A percentile compares a stretch with the other conserved stretches of the same genome.
Conservation (phyloP, 1,140 invertebrate species). For the Drosophila novamexicana region DNA sequence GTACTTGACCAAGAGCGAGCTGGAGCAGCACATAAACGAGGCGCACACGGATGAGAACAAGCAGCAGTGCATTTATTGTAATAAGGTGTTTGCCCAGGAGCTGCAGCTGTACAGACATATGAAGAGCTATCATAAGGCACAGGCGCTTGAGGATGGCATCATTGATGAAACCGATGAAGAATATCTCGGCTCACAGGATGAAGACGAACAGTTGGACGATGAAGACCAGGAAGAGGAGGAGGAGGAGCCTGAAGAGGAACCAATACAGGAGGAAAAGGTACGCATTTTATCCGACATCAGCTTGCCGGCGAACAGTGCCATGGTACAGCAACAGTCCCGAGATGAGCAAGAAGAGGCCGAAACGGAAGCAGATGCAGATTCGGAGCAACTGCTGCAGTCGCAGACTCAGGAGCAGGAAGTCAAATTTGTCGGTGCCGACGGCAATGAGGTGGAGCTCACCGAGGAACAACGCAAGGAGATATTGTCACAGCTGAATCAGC, state of each 20-base stretch:
- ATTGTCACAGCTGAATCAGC: constrained; percentile 77
- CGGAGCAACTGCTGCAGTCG: constrained; percentile 33
- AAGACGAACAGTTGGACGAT: constrained; percentile 73
- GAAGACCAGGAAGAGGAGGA: constrained; percentile 60
- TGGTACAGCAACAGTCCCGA: constrained; percentile 45
- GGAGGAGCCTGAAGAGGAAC: constrained; percentile 40
- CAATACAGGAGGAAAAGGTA: constrained; percentile 81
- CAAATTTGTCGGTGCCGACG: constrained; percentile 81
- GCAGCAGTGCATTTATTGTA: constrained; percentile 89
- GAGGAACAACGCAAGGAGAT: constrained; percentile 82
- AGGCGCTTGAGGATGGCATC: constrained; percentile 87
- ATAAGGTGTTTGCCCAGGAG: constrained; percentile 87
- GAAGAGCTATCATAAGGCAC: constrained; percentile 87
- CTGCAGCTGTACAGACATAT: constrained; percentile 89
- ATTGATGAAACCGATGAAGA: constrained; percentile 87
- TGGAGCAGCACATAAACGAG: constrained; percentile 85
- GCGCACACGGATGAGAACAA: constrained; percentile 84
- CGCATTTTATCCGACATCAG: constrained; percentile 85
- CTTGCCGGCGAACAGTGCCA: constrained; percentile 73
- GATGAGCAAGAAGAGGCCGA: constrained; percentile 57
- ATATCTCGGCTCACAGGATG: constrained; percentile 80
- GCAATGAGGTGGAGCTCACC: constrained; percentile 79
- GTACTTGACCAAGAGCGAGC: constrained; percentile 87
- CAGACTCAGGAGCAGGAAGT: constrained; percentile 61
- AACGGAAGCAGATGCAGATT: constrained; percentile 66